phyloP scores from a whole-genome alignment of 2,797 vertebrate species.

The Pterois miles region DNA sequence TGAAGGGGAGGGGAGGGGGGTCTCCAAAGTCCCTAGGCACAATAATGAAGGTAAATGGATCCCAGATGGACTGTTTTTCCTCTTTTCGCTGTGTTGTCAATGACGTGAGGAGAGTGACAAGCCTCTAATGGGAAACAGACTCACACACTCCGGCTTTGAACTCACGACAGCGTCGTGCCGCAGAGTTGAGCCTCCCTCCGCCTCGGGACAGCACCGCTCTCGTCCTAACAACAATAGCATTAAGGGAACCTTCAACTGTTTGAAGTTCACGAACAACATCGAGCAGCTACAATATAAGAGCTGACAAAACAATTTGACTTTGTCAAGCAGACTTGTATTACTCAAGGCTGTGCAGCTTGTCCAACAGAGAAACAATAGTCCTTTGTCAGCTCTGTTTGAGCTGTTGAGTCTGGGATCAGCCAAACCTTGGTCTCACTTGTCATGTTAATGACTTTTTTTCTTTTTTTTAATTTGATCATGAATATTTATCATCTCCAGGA shows the following conservation, averaged over 20 bases:
- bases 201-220: conserved; percentile 45
- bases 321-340: conserved; percentile 33
- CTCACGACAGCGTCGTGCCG: conserved; percentile 50
- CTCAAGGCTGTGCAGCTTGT: conserved; percentile 35
- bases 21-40: conserved; percentile 78
- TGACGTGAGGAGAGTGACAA: conserved; percentile 88
- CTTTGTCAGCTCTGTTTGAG: conserved; percentile 48
- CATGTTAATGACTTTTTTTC: conserved; percentile 39
- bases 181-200: conserved; percentile 38
- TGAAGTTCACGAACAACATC: conserved; percentile 44
- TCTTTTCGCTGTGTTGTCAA: conserved; percentile 81
- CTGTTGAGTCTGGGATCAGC: conserved; percentile 43
- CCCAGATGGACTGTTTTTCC: conserved; percentile 85
- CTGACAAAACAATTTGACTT: conserved; percentile 57
- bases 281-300: conserved; percentile 13
- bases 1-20: conserved; percentile 45
- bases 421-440: conserved; percentile 45
- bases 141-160: conserved; percentile 78
- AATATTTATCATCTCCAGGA: conserved; percentile 25
- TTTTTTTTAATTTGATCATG: conserved; percentile 37
- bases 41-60: conserved; percentile 89
- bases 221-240: conserved; percentile 62
- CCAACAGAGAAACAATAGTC: conserved; percentile 48
- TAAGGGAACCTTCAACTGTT: conserved; percentile 55
- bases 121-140: conserved; percentile 86